Conservation (phyloP, 2,888 invertebrate genomes). For the Hybos culiciformis region DNA sequence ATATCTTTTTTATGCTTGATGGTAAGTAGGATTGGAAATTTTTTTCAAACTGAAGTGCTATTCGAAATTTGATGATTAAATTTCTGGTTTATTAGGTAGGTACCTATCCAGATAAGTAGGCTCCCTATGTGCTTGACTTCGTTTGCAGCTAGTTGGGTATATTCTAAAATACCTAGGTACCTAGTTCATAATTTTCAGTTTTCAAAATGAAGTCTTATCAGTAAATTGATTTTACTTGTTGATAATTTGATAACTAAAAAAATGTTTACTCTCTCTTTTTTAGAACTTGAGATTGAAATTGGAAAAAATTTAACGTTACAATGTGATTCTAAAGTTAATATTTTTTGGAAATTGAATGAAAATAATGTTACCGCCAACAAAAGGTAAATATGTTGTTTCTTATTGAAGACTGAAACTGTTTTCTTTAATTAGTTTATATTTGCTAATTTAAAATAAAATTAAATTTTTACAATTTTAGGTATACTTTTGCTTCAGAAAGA, state of each 20-base stretch:
- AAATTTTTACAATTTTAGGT: background rate
- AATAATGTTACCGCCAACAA: constrained; percentile 39
- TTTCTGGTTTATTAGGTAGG: too few relatives aligned
- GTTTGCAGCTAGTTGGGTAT: too few relatives aligned
- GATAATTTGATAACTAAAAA: background rate
- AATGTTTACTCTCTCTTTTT: background rate
- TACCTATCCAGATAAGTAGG: too few relatives aligned
- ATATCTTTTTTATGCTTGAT: too few relatives aligned
- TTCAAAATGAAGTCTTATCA: too few relatives aligned
- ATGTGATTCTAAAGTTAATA: constrained; percentile 38
- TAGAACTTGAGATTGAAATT: constrained; percentile 19
- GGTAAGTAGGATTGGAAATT: too few relatives aligned
- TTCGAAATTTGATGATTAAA: too few relatives aligned
- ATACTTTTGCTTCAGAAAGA: constrained; percentile 19
- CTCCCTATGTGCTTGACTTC: too few relatives aligned
- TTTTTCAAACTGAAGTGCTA: too few relatives aligned
- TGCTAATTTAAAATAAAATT: background rate
- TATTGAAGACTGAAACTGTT: background rate
- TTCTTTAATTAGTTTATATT: background rate
- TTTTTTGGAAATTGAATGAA: constrained; percentile 46
- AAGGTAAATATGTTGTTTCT: constrained; percentile 32
- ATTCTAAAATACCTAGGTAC: too few relatives aligned
- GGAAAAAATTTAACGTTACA: constrained; percentile 40
- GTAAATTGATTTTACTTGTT: too few relatives aligned
- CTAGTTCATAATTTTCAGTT: too few relatives aligned